phyloP scores from a whole-genome alignment of 2,888 invertebrate species.

The Cosmorhoe ocellata region DNA sequence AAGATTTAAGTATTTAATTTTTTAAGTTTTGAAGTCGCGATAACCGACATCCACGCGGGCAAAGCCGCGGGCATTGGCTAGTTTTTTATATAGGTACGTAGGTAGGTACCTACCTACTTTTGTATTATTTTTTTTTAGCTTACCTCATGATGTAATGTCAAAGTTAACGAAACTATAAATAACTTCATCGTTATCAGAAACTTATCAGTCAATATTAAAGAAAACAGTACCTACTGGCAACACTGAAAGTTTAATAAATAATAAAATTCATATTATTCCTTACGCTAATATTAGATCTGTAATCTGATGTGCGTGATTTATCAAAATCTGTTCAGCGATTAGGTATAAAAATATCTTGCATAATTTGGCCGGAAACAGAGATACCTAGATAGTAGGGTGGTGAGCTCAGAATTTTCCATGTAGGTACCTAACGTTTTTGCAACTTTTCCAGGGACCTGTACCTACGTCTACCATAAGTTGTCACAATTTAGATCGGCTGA shows the following conservation, averaged over 20 bases:
- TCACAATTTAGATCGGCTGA: too few relatives aligned
- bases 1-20: too few relatives aligned
- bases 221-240: neutral
- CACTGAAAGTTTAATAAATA: constrained; percentile 2
- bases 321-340: constrained; percentile 11
- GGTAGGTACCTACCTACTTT: too few relatives aligned
- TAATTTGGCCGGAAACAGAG: neutral
- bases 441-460: too few relatives aligned
- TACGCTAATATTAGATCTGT: constrained; percentile 14
- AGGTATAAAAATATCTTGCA: constrained; percentile 19
- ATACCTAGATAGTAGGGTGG: too few relatives aligned
- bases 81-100: too few relatives aligned
- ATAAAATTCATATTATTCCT: constrained; percentile 4
- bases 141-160: constrained; percentile 8
- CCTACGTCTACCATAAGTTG: too few relatives aligned
- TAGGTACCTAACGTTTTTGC: too few relatives aligned
- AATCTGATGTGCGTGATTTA: constrained; percentile 32
- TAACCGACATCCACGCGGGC: too few relatives aligned
- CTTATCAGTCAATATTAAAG: neutral
- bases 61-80: too few relatives aligned
- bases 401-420: too few relatives aligned
- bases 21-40: too few relatives aligned
- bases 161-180: constrained; percentile 1
- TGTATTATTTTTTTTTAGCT: constrained; percentile 1
- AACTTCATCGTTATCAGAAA: constrained; percentile 7